These are phyloP conservation scores for Plagodis pulveraria DNA, from an alignment of 2,888 invertebrate species.

Conservation along the genomic window DNA sequence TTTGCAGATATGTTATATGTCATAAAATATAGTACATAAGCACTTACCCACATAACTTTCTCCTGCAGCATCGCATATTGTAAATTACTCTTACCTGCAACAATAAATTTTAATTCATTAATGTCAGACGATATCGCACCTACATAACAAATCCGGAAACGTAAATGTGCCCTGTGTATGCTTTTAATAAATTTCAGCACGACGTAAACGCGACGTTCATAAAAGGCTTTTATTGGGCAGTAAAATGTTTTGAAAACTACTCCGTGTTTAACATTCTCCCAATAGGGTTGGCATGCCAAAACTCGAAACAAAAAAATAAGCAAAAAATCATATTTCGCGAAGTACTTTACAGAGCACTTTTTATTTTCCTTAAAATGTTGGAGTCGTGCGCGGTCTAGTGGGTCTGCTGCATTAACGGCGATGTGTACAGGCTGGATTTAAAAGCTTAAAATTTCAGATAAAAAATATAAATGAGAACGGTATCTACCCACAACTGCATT, in stretches of 20 bases:
- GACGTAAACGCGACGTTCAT: slow-evolving; percentile 43
- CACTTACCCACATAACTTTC: slow-evolving; percentile 29
- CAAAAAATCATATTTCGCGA: slow-evolving; percentile 23
- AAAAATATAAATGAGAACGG: no score
- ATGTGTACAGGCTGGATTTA: slow-evolving; percentile 5
- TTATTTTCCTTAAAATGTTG: slow-evolving; percentile 28
- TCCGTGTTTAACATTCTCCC: slow-evolving; percentile 10
- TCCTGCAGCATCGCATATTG: slow-evolving; percentile 7
- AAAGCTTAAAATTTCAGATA: neutral
- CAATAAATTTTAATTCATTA: slow-evolving; percentile 54
- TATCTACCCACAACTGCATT: neutral
- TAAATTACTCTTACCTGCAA: slow-evolving; percentile 55
- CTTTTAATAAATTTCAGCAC: slow-evolving; percentile 46
- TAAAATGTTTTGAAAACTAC: slow-evolving; percentile 56
- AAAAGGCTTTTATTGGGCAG: slow-evolving; percentile 53
- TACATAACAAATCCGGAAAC: slow-evolving; percentile 43
- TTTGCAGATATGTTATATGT: neutral
- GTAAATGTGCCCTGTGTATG: slow-evolving; percentile 45
- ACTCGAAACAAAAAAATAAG: slow-evolving; percentile 13
- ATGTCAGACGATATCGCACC: slow-evolving; percentile 42
- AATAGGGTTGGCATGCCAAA: slow-evolving; percentile 22
- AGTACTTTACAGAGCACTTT: slow-evolving; percentile 30
- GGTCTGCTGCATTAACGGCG: slow-evolving; percentile 17
- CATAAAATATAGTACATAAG: slow-evolving; percentile 6
- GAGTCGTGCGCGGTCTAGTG: slow-evolving; percentile 22